These are phyloP conservation scores for Microcaecilia unicolor DNA, from an alignment of 2,797 vertebrate species.

Conservation along the genomic window DNA sequence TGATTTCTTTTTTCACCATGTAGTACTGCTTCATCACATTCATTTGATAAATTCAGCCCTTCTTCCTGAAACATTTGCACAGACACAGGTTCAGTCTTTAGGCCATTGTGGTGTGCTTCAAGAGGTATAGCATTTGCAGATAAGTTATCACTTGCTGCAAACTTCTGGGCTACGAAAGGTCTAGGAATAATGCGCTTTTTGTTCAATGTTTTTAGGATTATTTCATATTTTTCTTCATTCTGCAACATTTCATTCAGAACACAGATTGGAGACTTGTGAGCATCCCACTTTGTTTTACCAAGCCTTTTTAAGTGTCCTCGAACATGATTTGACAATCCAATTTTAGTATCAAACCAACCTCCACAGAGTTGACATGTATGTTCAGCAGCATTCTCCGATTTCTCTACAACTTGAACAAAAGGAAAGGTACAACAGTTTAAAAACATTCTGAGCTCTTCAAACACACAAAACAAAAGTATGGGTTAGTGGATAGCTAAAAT, in stretches of 20 bases:
- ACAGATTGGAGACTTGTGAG: constrained; percentile 85
- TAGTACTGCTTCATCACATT: constrained; percentile 60
- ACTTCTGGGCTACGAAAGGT: constrained; percentile 70
- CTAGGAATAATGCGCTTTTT: constrained; percentile 76
- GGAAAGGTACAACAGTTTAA: too few relatives aligned
- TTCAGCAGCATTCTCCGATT: constrained; percentile 73
- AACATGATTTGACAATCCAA: constrained; percentile 95
- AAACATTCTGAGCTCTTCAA: constrained; percentile 6
- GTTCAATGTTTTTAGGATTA: constrained; percentile 84
- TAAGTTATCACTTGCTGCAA: constrained; percentile 62
- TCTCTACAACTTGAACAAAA: constrained; percentile 66
- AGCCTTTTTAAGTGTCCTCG: constrained; percentile 95
- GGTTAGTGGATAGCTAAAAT: constrained; percentile 6
- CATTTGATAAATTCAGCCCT: constrained; percentile 62
- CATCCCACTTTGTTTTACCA: constrained; percentile 77
- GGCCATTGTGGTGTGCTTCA: constrained; percentile 70
- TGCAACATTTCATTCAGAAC: constrained; percentile 94
- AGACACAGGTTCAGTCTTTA: constrained; percentile 72
- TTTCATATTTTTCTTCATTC: constrained; percentile 89
- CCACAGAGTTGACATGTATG: constrained; percentile 91
- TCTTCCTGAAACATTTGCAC: constrained; percentile 62
- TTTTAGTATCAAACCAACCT: constrained; percentile 92
- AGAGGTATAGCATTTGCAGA: constrained; percentile 67
- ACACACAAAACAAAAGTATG: constrained; percentile 5
- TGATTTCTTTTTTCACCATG: constrained; percentile 69